Base-by-base conservation (phyloP, 2,113 vertebrate genomes). In the Xenus cinereus region DNA sequence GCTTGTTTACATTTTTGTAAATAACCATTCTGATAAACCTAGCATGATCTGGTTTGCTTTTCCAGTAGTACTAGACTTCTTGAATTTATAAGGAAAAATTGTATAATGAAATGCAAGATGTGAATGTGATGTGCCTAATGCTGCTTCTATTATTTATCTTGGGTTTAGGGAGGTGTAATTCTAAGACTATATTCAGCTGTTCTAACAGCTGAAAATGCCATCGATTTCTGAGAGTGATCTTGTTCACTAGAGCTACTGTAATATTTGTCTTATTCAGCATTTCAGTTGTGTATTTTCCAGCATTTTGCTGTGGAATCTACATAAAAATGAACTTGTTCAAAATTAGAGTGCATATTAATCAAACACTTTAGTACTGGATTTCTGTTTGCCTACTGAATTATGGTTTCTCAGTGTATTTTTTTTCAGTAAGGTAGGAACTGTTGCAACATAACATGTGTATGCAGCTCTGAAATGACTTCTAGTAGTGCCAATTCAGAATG, bases 261-360 rank as follows among this genome's bases (percentile, higher is more conserved):
- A 35, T 81, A 63, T 80, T 85, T 84, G 81, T 94, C 64, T 48
- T 77, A 77, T 26, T 90, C 81, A 94, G 62, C 60, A 79, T 80
- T 85, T 89, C 72, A 77, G 15, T 81, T 82, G 14, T 84, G 11
- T 60, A n/a, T 22, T 35, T 95, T 76, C 57, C 56, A 45, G 60
- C 26, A 39, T 41, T 74, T 87, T 81, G n/a, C 84, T 81, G 24
- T 85, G 59, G 75, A 86, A 30, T 79, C 64, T 51, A 12, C 27
- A 50, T 84, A 64, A 89, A 88, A 88, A 91, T 66, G n/a, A 92
- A 62, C 81, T 91, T 78, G 27, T 28, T 90, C 62, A 89, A 90
- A 74, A 50, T 83, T 63, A 64, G 59, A 77, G 92, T 95, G 87
- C 67, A 59, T 93, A 66, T 86, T 93, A 95, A 95, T 87, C 69